Evolutionary conservation across 1,140 invertebrate genomes (phyloP).

Genomic region (Leptoteleia sp.): DNA sequence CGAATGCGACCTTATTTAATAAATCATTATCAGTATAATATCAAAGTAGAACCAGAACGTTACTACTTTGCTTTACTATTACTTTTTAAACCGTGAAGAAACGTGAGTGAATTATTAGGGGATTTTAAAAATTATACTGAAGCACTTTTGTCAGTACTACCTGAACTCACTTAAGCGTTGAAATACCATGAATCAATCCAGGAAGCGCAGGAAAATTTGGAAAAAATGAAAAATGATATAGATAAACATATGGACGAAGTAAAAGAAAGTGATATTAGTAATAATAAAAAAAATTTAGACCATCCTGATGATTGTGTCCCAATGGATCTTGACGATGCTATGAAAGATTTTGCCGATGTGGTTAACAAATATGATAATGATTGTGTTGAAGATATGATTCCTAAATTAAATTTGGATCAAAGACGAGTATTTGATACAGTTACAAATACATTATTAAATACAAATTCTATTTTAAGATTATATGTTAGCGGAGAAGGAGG

Average conservation of each 20-base stretch:
- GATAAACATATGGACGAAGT: slow-evolving; percentile 42
- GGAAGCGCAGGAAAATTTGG: slow-evolving; percentile 53
- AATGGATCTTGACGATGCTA: slow-evolving; percentile 57
- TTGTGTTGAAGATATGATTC: slow-evolving; percentile 59
- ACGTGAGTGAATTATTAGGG: slow-evolving; percentile 57
- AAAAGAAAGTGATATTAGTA: slow-evolving; percentile 14
- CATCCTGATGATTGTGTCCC: slow-evolving; percentile 32
- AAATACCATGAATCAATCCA: too few species aligned
- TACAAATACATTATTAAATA: slow-evolving; percentile 17
- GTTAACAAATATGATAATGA: slow-evolving; percentile 39
- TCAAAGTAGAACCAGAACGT: slow-evolving; percentile 62
- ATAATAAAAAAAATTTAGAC: slow-evolving; percentile 26
- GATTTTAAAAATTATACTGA: slow-evolving; percentile 53
- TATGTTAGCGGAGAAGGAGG: slow-evolving; percentile 63
- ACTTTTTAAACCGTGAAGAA: slow-evolving; percentile 69
- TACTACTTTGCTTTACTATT: slow-evolving; percentile 68
- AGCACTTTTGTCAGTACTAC: slow-evolving; percentile 58
- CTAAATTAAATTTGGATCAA: slow-evolving; percentile 67
- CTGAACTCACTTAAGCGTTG: too few species aligned
- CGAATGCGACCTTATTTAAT: slow-evolving; percentile 60
- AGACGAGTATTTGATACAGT: slow-evolving; percentile 64
- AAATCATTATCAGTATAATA: slow-evolving; percentile 66
- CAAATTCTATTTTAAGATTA: slow-evolving; percentile 39
- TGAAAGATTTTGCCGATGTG: slow-evolving; percentile 65
- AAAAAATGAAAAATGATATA: slow-evolving; percentile 52